These are phyloP conservation scores for Anas platyrhynchos DNA, from an alignment of 2,113 vertebrate species.

Conservation along the genomic window DNA sequence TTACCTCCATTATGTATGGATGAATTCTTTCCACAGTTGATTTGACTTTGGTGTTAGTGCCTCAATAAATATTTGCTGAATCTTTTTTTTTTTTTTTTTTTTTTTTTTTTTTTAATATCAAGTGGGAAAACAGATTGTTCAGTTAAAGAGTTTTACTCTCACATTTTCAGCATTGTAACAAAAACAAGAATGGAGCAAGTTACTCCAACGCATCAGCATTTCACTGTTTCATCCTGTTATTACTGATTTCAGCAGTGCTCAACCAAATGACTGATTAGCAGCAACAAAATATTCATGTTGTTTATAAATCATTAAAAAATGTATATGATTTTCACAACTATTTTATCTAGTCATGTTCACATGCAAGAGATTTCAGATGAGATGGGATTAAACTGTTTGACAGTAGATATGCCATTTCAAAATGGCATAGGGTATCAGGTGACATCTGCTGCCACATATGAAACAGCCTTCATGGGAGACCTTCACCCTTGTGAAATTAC, in stretches of 20 bases:
- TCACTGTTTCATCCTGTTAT: neutral
- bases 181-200: neutral
- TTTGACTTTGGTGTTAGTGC: conserved; percentile 23
- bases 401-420: neutral
- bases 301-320: neutral
- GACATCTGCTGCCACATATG: neutral
- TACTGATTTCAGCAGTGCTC: neutral
- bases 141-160: neutral
- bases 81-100: neutral
- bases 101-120: neutral
- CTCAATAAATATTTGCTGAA: conserved; percentile 31
- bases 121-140: neutral
- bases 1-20: conserved; percentile 3
- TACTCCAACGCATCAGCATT: neutral
- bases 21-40: conserved; percentile 1
- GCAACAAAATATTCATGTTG: neutral
- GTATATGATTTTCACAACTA: neutral
- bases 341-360: neutral
- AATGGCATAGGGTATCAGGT: neutral
- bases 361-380: neutral
- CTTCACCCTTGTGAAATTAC: neutral
- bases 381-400: neutral
- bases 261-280: neutral
- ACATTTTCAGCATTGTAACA: neutral
- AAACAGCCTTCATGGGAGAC: neutral